These are phyloP conservation scores for Melanocharis versteri DNA, from an alignment of 2,113 vertebrate species.

Conservation along the genomic window DNA sequence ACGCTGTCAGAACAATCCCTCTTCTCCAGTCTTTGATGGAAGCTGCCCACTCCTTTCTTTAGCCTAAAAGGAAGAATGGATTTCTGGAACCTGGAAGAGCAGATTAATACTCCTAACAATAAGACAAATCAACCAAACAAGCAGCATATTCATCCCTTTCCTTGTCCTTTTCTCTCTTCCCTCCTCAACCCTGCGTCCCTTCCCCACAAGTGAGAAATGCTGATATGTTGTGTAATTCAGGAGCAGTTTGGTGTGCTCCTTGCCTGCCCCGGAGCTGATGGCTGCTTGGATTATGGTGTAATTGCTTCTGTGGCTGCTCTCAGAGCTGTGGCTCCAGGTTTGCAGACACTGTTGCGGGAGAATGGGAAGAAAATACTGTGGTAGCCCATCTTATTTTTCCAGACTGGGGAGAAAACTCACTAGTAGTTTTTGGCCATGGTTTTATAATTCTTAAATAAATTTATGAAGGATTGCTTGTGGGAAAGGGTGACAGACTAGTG, in stretches of 20 bases:
- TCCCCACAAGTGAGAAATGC: neutral
- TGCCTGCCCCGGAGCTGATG: accelerated
- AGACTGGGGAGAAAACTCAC: neutral
- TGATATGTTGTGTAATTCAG: neutral
- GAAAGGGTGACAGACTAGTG: neutral
- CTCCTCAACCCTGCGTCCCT: neutral
- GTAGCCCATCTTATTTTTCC: neutral
- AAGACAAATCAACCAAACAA: neutral
- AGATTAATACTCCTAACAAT: neutral
- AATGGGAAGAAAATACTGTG: neutral
- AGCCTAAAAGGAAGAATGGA: neutral
- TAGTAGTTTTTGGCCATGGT: neutral
- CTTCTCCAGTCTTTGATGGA: neutral
- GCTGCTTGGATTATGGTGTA: neutral
- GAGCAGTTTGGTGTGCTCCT: neutral
- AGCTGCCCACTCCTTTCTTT: neutral
- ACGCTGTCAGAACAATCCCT: neutral
- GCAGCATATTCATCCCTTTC: neutral
- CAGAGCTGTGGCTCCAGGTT: neutral
- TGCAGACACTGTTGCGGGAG: neutral
- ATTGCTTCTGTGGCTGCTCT: neutral
- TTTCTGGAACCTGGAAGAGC: neutral
- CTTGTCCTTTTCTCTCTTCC: neutral
- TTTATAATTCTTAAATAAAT: neutral
- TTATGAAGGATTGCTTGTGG: neutral